Evolutionary conservation across 2,113 vertebrate species (phyloP).

Genomic region (Mellivora capensis): DNA sequence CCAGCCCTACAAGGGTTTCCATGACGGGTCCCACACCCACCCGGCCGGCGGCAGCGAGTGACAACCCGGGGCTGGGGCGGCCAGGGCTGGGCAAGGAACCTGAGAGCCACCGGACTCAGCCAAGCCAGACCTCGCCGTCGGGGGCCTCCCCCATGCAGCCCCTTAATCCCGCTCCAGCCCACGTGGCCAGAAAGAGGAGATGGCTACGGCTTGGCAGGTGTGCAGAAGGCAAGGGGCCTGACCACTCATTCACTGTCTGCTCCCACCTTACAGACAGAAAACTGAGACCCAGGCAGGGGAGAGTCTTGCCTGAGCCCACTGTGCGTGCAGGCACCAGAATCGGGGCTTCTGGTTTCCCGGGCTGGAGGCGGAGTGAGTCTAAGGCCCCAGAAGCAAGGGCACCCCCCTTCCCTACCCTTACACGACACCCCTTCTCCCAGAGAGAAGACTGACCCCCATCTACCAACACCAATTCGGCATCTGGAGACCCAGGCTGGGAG

Average conservation of each 20-base stretch:
- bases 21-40: neutral
- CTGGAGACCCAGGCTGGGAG: neutral
- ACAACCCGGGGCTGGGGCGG: fast-evolving
- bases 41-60: neutral
- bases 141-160: neutral
- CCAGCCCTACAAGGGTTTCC: neutral
- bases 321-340: neutral
- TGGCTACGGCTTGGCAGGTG: neutral
- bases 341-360: neutral
- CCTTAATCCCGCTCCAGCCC: neutral
- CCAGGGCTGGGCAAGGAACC: neutral
- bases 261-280: neutral
- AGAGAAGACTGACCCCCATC: neutral
- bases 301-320: neutral
- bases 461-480: neutral
- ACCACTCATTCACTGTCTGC: neutral
- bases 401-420: neutral
- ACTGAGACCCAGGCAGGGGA: neutral
- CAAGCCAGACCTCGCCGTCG: neutral
- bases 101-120: neutral
- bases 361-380: neutral
- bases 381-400: too few relatives aligned
- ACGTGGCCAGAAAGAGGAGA: neutral
- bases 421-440: neutral
- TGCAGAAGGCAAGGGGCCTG: neutral